phyloP scores from a whole-genome alignment of 2,113 vertebrate genomes.

The Setophaga kirtlandii region DNA sequence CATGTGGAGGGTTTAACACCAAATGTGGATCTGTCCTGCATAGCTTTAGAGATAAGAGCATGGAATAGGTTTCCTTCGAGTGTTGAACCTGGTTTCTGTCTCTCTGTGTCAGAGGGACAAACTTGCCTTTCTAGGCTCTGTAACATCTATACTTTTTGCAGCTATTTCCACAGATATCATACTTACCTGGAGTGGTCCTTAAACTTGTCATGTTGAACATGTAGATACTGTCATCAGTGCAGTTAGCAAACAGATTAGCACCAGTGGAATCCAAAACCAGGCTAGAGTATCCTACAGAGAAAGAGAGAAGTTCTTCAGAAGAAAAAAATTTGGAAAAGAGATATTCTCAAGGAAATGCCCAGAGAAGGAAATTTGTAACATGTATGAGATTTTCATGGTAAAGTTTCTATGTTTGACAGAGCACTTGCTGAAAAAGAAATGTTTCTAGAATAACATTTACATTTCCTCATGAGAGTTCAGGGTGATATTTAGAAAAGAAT shows the following conservation, averaged over 20 bases:
- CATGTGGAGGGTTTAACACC: background rate
- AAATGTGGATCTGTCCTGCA: background rate
- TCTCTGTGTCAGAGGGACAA: background rate
- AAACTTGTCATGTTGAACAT: slow-evolving; percentile 89
- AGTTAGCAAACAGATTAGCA: slow-evolving; percentile 89
- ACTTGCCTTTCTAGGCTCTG: background rate
- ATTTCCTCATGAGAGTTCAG: background rate
- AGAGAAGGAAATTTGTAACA: background rate
- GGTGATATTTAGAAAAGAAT: background rate
- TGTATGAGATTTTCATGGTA: background rate
- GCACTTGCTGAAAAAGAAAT: background rate
- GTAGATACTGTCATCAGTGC: slow-evolving; percentile 95
- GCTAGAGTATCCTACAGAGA: slow-evolving; percentile 88
- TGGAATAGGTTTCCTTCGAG: background rate
- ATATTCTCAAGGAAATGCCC: background rate
- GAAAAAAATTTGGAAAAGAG: background rate
- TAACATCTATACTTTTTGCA: background rate
- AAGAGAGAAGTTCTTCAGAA: background rate
- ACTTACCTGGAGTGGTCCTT: slow-evolving; percentile 86
- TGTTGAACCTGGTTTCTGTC: background rate
- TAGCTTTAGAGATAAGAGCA: background rate
- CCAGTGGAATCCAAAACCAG: slow-evolving; percentile 89
- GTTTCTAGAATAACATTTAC: background rate
- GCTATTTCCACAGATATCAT: background rate
- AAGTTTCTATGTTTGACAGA: background rate